A percentile compares a stretch with the other conserved stretches of the same genome.
Evolutionary conservation across 1,140 invertebrate genomes (phyloP).

Genomic region (Hypothenemus hampei): DNA sequence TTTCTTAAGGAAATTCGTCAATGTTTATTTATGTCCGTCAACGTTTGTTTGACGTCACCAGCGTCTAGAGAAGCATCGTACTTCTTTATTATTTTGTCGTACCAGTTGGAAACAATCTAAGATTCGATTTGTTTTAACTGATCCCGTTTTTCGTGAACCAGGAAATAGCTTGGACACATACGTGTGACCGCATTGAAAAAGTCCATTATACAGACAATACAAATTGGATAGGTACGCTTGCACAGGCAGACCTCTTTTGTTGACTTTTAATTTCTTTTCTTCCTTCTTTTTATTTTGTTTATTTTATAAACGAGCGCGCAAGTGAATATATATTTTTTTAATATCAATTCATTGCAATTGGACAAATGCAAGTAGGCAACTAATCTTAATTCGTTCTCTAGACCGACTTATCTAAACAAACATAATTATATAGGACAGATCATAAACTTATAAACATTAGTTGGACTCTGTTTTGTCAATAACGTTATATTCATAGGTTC

Average conservation of each 20-base stretch:
- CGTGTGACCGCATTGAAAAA: background rate
- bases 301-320: background rate
- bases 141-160: constrained; percentile 3
- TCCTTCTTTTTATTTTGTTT: background rate
- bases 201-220: background rate
- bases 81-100: constrained; percentile 1
- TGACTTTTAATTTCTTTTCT: background rate
- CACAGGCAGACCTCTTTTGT: too few relatives aligned
- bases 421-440: constrained; percentile 5
- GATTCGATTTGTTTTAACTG: constrained; percentile 1
- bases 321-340: background rate
- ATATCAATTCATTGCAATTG: background rate
- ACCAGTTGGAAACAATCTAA: constrained; percentile 1
- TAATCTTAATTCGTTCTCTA: too few relatives aligned
- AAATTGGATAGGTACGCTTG: too few relatives aligned
- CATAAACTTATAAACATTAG: background rate
- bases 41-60: background rate
- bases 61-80: background rate
- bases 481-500: background rate
- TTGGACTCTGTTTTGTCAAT: constrained; percentile 8
- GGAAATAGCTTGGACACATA: background rate
- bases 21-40: background rate
- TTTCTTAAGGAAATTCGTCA: background rate
- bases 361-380: background rate
- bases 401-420: constrained; percentile 4